phyloP scores from a whole-genome alignment of 2,888 invertebrate species.

The Tineola bisselliella region DNA sequence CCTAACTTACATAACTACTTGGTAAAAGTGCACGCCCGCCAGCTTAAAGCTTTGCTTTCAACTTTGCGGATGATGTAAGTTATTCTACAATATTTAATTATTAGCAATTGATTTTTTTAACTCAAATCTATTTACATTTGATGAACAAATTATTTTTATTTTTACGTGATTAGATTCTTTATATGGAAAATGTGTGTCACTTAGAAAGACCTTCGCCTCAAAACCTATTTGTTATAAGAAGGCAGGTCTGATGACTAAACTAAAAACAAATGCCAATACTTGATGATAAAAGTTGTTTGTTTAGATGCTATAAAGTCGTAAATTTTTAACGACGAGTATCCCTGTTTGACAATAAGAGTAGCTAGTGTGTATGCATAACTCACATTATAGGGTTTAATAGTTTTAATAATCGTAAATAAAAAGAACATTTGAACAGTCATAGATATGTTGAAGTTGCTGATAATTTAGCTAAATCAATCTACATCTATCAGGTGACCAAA shows the following conservation, averaged over 20 bases:
- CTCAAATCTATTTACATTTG: neutral
- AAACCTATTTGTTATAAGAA: slow-evolving; percentile 46
- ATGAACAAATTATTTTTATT: too few species aligned
- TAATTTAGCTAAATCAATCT: neutral
- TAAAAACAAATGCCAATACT: slow-evolving; percentile 6
- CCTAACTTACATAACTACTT: slow-evolving; percentile 49
- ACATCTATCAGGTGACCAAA: neutral
- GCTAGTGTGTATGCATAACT: too few species aligned
- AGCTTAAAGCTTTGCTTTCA: slow-evolving; percentile 18
- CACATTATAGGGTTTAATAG: too few species aligned
- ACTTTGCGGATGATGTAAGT: neutral
- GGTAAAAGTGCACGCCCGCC: slow-evolving; percentile 61
- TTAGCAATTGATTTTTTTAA: too few species aligned
- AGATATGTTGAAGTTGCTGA: too few species aligned
- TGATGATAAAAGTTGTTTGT: slow-evolving; percentile 2
- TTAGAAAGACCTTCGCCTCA: slow-evolving; percentile 38
- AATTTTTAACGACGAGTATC: neutral
- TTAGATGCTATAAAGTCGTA: neutral
- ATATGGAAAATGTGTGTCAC: neutral
- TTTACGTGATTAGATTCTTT: too few species aligned
- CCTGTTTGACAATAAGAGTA: neutral
- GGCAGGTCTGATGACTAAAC: slow-evolving; percentile 36
- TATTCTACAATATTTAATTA: neutral
- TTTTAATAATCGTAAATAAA: too few species aligned
- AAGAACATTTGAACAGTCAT: too few species aligned